These are phyloP conservation scores for Drosophila santomea DNA, from an alignment of 1,140 invertebrate species.

Conservation along the genomic window DNA sequence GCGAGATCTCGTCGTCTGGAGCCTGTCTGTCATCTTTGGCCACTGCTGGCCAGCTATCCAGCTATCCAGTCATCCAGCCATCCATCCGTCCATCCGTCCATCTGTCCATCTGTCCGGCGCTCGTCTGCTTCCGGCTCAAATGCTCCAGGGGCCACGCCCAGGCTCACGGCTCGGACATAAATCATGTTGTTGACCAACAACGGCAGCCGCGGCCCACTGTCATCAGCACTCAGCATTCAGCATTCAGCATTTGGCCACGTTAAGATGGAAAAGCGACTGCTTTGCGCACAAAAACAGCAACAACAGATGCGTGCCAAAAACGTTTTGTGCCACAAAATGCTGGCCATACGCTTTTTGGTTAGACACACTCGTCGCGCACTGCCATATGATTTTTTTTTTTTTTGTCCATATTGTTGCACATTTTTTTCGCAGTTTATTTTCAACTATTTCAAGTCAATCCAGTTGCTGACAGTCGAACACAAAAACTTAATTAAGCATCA, in stretches of 20 bases:
- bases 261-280: conserved; percentile 28
- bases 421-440: conserved; percentile 27
- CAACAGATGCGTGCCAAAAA: conserved; percentile 53
- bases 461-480: conserved; percentile 70
- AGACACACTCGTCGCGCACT: conserved; percentile 39
- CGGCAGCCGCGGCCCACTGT: conserved; percentile 48
- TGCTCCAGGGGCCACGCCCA: conserved; percentile 45
- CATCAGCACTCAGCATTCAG: conserved; percentile 14
- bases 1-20: conserved; percentile 25
- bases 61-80: neutral
- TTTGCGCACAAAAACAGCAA: neutral
- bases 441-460: conserved; percentile 77
- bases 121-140: conserved; percentile 56
- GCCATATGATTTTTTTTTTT: conserved; percentile 16
- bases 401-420: neutral
- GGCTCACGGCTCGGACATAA: conserved; percentile 46
- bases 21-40: conserved; percentile 34
- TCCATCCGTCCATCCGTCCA: conserved; percentile 1
- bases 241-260: conserved; percentile 23
- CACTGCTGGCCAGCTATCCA: conserved; percentile 7
- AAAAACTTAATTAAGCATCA: conserved; percentile 70
- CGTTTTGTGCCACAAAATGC: conserved; percentile 75
- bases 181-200: conserved; percentile 62
- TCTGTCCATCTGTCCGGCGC: conserved; percentile 26
- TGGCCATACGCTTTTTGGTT: conserved; percentile 68